Evolutionary conservation across 2,113 vertebrate species (phyloP).

Genomic region (Datnioides undecimradiatus): DNA sequence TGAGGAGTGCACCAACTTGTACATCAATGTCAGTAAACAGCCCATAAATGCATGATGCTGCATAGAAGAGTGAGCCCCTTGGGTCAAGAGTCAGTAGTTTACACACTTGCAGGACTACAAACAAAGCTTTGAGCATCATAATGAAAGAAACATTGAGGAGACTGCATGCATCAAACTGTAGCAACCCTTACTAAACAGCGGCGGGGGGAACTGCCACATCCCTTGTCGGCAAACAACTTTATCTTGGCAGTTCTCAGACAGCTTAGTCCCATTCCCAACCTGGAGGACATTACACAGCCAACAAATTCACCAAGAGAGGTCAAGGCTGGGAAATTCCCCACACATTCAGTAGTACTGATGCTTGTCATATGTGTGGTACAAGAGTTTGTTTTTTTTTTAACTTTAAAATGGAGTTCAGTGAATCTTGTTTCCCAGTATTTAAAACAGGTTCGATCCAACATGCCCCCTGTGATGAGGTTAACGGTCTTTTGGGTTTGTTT

Average conservation of each 20-base stretch:
- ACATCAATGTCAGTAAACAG: not conserved
- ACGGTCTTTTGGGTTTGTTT: not conserved
- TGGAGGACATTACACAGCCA: not conserved
- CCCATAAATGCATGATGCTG: not conserved
- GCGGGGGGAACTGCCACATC: not conserved
- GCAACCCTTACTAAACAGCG: not conserved
- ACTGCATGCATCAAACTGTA: not conserved
- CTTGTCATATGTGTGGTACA: not conserved
- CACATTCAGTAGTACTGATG: not conserved
- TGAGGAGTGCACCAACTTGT: not conserved
- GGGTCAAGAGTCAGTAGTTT: not conserved
- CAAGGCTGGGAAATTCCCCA: not conserved
- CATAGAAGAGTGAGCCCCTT: not conserved
- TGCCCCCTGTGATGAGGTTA: not conserved
- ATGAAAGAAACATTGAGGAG: slow-evolving; percentile 1
- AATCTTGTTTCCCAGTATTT: not conserved
- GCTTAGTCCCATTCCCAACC: slow-evolving; percentile 12
- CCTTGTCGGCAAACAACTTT: not conserved
- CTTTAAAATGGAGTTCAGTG: not conserved
- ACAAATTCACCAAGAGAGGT: not conserved
- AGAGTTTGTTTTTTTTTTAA: slow-evolving; percentile 1
- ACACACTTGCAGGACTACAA: not conserved
- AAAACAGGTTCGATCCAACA: not conserved
- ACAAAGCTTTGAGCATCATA: not conserved
- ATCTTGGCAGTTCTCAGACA: slow-evolving; percentile 14